Conservation (phyloP, 2,797 vertebrate genomes). For the Pygocentrus nattereri region DNA sequence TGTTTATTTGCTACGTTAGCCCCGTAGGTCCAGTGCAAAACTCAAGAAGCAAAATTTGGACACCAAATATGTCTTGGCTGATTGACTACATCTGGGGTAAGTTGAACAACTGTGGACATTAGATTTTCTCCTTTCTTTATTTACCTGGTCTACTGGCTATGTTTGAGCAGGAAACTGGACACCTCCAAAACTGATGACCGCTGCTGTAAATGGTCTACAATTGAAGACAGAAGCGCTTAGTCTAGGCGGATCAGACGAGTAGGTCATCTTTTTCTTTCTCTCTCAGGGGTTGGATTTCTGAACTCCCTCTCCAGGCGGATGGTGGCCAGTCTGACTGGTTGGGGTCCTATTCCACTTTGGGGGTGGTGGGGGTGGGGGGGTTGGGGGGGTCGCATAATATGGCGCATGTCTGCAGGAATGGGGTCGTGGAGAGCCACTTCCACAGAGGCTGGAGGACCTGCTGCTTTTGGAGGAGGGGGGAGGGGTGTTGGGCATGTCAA, state of each 20-base stretch:
- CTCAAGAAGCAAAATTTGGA: too few relatives aligned
- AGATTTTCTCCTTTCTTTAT: neutral
- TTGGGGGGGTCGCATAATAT: too few relatives aligned
- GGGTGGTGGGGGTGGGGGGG: constrained; percentile 68
- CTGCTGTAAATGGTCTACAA: neutral
- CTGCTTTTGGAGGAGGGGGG: neutral
- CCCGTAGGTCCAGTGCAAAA: too few relatives aligned
- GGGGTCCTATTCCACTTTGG: constrained; percentile 60
- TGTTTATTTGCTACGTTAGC: too few relatives aligned
- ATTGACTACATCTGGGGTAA: too few relatives aligned
- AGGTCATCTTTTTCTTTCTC: neutral
- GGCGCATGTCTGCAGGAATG: constrained; percentile 76
- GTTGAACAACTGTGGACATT: too few relatives aligned
- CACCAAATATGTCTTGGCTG: neutral
- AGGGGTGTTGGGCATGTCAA: constrained; percentile 37
- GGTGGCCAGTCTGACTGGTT: constrained; percentile 39
- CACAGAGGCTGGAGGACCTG: constrained; percentile 18
- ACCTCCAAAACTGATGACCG: neutral
- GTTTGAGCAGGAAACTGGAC: neutral
- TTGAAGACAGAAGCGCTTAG: too few relatives aligned
- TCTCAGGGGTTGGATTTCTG: neutral
- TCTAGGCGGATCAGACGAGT: neutral
- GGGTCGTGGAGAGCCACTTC: constrained; percentile 46
- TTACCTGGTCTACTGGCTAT: neutral
- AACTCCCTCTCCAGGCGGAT: neutral